A percentile compares a stretch with the other conserved stretches of the same genome.
Conservation (phyloP, 2,113 vertebrate species). For the Cyprinodon variegatus region DNA sequence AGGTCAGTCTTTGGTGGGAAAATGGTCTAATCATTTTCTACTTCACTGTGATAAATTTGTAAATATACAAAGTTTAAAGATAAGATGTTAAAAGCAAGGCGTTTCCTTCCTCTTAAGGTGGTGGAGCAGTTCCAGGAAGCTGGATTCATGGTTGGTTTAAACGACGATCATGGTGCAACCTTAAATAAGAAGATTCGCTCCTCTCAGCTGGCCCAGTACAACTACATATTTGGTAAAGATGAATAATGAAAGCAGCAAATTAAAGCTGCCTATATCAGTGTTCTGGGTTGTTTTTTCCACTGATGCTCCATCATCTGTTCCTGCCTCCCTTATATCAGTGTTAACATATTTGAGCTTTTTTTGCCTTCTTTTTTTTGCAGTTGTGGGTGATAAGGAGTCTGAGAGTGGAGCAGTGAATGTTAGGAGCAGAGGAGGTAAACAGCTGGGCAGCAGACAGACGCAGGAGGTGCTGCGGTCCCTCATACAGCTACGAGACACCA, state of each 20-base stretch:
- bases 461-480: conserved; percentile 78
- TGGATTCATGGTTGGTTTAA: conserved; percentile 82
- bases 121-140: conserved; percentile 73
- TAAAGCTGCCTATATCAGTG: not conserved
- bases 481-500: conserved; percentile 71
- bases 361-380: conserved; percentile 53
- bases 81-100: conserved; percentile 16
- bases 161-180: conserved; percentile 78
- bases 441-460: conserved; percentile 76
- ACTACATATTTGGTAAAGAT: conserved; percentile 90
- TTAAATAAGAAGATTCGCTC: conserved; percentile 88
- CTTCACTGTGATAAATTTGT: conserved; percentile 15
- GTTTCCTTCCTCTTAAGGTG: conserved; percentile 75
- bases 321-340: not conserved
- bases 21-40: not conserved
- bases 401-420: conserved; percentile 80
- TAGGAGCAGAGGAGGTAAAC: conserved; percentile 79
- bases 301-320: not conserved
- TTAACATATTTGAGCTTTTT: conserved; percentile 2
- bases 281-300: not conserved
- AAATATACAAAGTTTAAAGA: conserved; percentile 12
- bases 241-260: not conserved
- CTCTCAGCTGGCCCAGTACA: conserved; percentile 89
- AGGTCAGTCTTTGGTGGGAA: conserved; percentile 76
- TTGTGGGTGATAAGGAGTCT: conserved; percentile 85